Conservation (phyloP, 2,888 invertebrate genomes). For the Harpalus rubripes region DNA sequence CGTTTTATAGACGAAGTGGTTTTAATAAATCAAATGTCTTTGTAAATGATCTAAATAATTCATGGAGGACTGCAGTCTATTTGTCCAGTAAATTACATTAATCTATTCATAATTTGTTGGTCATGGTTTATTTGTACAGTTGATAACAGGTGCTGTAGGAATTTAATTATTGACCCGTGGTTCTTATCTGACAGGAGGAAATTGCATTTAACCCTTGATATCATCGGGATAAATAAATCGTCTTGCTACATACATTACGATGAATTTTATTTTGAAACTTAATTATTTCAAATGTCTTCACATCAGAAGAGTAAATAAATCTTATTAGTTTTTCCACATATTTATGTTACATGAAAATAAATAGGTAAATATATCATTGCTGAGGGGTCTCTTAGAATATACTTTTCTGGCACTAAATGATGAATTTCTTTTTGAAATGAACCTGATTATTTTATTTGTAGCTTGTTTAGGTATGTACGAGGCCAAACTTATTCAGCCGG, state of each 20-base stretch:
- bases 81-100: conserved; percentile 3
- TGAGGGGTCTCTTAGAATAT: too few relatives aligned
- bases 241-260: not conserved
- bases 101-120: conserved; percentile 6
- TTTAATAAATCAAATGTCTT: conserved; percentile 1
- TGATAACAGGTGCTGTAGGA: conserved; percentile 27
- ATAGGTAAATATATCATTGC: too few relatives aligned
- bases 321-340: not conserved
- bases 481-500: too few relatives aligned
- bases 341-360: too few relatives aligned
- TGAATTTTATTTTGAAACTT: not conserved
- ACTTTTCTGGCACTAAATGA: too few relatives aligned
- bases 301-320: not conserved
- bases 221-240: conserved; percentile 37
- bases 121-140: not conserved
- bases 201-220: conserved; percentile 40
- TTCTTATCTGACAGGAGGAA: conserved; percentile 45
- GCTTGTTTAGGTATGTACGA: too few relatives aligned
- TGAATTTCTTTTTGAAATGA: too few relatives aligned
- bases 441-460: too few relatives aligned
- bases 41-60: not conserved
- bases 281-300: not conserved
- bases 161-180: conserved; percentile 36
- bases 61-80: not conserved
- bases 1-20: not conserved